Conservation (phyloP, 2,113 vertebrate species). For the Stigmatopora argus region DNA sequence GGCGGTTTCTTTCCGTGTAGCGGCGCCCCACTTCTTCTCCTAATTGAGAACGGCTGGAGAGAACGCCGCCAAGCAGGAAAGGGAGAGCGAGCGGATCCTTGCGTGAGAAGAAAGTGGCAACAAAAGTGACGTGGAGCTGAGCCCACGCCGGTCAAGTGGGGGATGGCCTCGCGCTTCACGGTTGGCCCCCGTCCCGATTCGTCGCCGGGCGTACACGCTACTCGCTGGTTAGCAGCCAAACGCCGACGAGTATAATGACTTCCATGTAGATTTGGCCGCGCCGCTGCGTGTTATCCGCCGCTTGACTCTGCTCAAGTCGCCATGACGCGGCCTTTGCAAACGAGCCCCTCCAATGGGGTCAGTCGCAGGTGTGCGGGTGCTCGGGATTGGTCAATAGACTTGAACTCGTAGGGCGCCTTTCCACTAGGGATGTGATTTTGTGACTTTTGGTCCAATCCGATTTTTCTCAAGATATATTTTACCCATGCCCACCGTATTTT, state of each 20-base stretch:
- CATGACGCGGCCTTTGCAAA: not conserved
- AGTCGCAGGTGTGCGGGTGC: too few species aligned
- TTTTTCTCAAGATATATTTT: too few species aligned
- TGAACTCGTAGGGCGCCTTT: too few species aligned
- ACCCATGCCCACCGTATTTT: too few species aligned
- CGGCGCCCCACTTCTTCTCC: slow-evolving; percentile 64
- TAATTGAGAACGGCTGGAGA: slow-evolving; percentile 70
- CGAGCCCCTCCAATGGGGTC: too few species aligned
- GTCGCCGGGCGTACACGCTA: not conserved
- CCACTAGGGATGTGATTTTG: too few species aligned
- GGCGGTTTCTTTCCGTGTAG: slow-evolving; percentile 59
- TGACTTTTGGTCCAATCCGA: too few species aligned
- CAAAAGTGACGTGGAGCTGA: slow-evolving; percentile 32
- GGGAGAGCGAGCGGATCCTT: slow-evolving; percentile 24
- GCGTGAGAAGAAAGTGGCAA: slow-evolving; percentile 28
- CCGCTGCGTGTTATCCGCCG: slow-evolving; percentile 10
- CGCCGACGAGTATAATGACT: slow-evolving; percentile 21
- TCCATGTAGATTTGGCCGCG: slow-evolving; percentile 19
- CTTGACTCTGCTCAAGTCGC: not conserved
- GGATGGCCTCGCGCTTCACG: slow-evolving; percentile 26
- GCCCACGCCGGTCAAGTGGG: slow-evolving; percentile 29
- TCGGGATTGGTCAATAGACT: too few species aligned
- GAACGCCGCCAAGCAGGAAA: slow-evolving; percentile 18
- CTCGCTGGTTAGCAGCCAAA: slow-evolving; percentile 25
- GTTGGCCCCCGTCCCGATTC: slow-evolving; percentile 32